Evolutionary conservation across 2,888 invertebrate genomes (phyloP).

Genomic region (Agrotis clavis): DNA sequence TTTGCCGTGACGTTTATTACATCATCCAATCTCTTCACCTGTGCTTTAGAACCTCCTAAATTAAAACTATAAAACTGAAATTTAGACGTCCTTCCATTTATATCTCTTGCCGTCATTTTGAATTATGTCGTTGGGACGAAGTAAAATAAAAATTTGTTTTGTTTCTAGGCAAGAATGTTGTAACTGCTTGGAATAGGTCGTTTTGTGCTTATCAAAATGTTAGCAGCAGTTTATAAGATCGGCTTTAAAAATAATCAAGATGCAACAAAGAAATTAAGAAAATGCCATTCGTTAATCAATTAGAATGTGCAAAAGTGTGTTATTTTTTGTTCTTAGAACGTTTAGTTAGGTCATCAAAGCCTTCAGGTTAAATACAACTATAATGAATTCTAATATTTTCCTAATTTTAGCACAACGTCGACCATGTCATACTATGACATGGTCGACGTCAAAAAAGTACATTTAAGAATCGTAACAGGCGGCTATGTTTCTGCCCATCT

Average conservation of each 20-base stretch:
- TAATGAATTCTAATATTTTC: no score
- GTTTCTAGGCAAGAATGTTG: conserved; percentile 2
- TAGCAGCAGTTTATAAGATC: not conserved
- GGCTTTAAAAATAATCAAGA: not conserved
- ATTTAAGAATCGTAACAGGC: no score
- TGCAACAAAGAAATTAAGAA: not conserved
- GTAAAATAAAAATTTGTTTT: conserved; percentile 48
- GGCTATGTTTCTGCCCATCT: no score
- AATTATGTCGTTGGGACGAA: conserved; percentile 42
- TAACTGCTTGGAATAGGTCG: not conserved
- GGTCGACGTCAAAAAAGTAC: no score
- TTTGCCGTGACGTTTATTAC: conserved; percentile 53
- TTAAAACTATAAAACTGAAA: conserved; percentile 64
- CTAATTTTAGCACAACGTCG: no score
- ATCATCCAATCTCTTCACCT: conserved; percentile 61
- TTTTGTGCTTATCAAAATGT: conserved; percentile 7
- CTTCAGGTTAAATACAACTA: no score
- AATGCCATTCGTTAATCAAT: not conserved
- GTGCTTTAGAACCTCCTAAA: conserved; percentile 54
- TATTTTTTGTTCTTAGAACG: no score
- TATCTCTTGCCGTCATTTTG: conserved; percentile 32
- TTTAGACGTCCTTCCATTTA: conserved; percentile 49
- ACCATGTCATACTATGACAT: no score
- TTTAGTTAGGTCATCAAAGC: no score
- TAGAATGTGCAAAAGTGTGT: not conserved